Conservation (phyloP, 30 jellyfish, hydroid and myxozoan genomes). For the Aurelia sp. region DNA sequence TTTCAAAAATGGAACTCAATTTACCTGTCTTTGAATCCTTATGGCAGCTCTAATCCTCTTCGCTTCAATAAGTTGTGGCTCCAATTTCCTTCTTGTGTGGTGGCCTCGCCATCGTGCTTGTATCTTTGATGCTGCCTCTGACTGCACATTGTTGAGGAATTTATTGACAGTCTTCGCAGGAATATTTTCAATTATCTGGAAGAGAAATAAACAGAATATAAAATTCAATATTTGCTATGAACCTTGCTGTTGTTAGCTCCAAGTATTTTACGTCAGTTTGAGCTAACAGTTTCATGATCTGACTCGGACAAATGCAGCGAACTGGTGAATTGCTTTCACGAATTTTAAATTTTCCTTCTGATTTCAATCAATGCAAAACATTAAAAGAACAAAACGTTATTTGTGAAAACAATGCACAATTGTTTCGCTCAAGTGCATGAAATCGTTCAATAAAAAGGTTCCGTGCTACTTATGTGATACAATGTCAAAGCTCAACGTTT, state of each 20-base stretch:
- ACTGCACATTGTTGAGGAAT: constrained; percentile 56
- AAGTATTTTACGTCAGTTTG: too few relatives aligned
- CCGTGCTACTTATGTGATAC: too few relatives aligned
- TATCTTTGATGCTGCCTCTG: constrained; percentile 70
- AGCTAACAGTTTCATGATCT: too few relatives aligned
- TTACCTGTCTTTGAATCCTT: constrained; percentile 82
- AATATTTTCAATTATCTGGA: constrained; percentile 68
- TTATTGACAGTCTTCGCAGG: constrained; percentile 86
- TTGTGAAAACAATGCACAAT: too few relatives aligned
- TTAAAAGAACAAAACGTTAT: too few relatives aligned
- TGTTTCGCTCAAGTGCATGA: too few relatives aligned
- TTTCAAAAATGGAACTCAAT: neutral
- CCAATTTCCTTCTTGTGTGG: constrained; percentile 36
- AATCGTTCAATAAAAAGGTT: too few relatives aligned
- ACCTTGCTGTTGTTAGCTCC: neutral
- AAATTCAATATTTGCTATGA: neutral
- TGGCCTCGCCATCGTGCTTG: constrained; percentile 90
- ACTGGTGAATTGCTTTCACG: too few relatives aligned
- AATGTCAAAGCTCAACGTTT: too few relatives aligned
- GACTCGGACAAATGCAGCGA: too few relatives aligned
- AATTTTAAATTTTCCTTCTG: too few relatives aligned
- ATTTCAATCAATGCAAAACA: too few relatives aligned
- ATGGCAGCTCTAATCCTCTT: constrained; percentile 72
- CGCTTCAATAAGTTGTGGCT: constrained; percentile 33
- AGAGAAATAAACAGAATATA: neutral